These are phyloP conservation scores for Aphaenogaster floridana DNA, from an alignment of 1,140 invertebrate genomes.

Conservation along the genomic window DNA sequence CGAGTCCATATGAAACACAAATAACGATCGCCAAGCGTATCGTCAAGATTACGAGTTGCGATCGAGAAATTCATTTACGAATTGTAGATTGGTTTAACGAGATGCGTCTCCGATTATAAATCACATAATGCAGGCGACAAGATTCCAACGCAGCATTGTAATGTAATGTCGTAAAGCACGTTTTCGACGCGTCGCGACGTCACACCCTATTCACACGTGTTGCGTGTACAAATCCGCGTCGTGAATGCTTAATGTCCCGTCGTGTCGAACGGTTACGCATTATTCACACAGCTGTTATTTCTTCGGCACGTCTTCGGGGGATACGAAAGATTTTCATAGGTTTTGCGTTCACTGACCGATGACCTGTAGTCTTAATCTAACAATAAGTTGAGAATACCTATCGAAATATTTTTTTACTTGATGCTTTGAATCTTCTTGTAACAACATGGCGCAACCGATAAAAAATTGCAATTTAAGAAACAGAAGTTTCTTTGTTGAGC, in stretches of 20 bases:
- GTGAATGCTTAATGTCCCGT: conserved; percentile 69
- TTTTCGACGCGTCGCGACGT: conserved; percentile 61
- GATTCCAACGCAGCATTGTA: conserved; percentile 61
- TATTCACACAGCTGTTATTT: conserved; percentile 27
- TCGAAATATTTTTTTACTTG: neutral
- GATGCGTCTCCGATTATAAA: conserved; percentile 72
- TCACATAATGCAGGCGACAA: conserved; percentile 71
- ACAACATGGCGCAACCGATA: neutral
- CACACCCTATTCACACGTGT: conserved; percentile 56
- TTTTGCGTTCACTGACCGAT: neutral
- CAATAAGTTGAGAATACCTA: neutral
- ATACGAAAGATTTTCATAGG: neutral
- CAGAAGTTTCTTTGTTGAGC: conserved; percentile 16
- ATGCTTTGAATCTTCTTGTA: neutral
- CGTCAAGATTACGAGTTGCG: conserved; percentile 10
- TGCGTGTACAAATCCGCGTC: conserved; percentile 70
- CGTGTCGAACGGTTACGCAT: conserved; percentile 25
- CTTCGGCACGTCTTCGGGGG: neutral
- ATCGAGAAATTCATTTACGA: conserved; percentile 46
- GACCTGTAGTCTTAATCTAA: neutral
- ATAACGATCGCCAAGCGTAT: neutral
- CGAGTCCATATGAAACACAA: neutral
- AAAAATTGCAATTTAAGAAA: conserved; percentile 8
- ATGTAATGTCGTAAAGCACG: conserved; percentile 67
- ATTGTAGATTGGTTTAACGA: conserved; percentile 42